Conservation (phyloP, 2,113 vertebrate species). For the Psilopsiagon aurifrons region DNA sequence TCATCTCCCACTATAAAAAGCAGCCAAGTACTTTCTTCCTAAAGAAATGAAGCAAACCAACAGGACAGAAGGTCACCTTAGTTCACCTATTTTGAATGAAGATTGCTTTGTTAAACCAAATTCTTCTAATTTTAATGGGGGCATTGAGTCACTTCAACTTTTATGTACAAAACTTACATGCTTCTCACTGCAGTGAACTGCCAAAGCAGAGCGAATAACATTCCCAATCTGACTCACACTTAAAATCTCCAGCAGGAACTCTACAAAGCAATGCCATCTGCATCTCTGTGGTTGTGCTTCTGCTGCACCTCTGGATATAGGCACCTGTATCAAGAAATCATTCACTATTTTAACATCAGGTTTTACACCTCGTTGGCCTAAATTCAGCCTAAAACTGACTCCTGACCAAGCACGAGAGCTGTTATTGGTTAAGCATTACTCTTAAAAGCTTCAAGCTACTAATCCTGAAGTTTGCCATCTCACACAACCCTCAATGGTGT, state of each 20-base stretch:
- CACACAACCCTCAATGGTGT: fast-evolving
- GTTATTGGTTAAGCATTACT: fast-evolving
- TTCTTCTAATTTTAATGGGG: background rate
- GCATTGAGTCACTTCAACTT: background rate
- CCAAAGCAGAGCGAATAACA: background rate
- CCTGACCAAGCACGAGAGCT: fast-evolving
- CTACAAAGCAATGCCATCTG: background rate
- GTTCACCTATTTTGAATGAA: background rate
- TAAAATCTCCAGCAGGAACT: background rate
- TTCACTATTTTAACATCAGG: background rate
- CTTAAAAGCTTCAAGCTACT: background rate
- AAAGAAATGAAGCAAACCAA: background rate
- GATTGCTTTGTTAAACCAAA: background rate
- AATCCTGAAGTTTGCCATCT: background rate
- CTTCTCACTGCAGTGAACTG: background rate
- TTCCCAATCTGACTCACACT: background rate
- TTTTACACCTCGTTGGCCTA: background rate
- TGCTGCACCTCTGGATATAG: background rate
- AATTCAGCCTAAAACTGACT: background rate
- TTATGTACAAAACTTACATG: background rate
- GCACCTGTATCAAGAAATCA: background rate
- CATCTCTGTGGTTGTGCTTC: background rate
- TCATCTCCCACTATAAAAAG: background rate
- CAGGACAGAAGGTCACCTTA: background rate
- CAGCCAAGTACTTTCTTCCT: background rate